Evolutionary conservation across 92 coral and sea anemone species (phyloP), one percentile per base, ranked within the genome.

Genomic region (Metridium senile): DNA sequence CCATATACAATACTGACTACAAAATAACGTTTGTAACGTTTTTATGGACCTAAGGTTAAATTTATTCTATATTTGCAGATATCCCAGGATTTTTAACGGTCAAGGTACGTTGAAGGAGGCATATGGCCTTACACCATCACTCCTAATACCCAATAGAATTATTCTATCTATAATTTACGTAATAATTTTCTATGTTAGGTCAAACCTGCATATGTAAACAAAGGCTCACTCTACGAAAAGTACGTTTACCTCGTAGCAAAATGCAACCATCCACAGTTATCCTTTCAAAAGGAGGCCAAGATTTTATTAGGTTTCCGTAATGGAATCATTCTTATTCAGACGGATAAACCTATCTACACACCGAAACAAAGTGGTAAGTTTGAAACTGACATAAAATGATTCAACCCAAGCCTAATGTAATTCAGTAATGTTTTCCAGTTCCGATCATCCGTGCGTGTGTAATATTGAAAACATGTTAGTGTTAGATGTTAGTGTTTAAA

Each of bases 261-360:
- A 56, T 95, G 94, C 47, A 88, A 83, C 49, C 92, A 85, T 39
- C 87, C 82, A 35, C 89, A 91, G 27, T 78, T 87, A 17, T 56
- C 2, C 61, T 95, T 95, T 74, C 72, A 83, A 1, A 76, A 87
- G 73, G 97, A 95, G 63, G 83, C 87, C 20, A 89, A 85, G 56
- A 86, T 95, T 34, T 85, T 95, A 4, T 75, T 95, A 63, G 89
- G 97, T 57, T 83, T 89, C 74, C 87, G 78, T 51, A 85, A 87
- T 81, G 90, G 97, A n/a, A 71, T 95, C 80, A 93, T 94, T 6
- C 88, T 94, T 35, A 86, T 94, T 33, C 97, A 92, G 74, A 94
- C 98, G 18, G 98, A 94, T 88, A 94, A 94, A 80, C 98, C 98
- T 11, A 82, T 94, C 46, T 94, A 94, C 86, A 94, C 97, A 2